Percentiles rank a stretch among this genome's conserved stretches.
Conservation (phyloP, 1,140 invertebrate genomes). For the Atta cephalotes region DNA sequence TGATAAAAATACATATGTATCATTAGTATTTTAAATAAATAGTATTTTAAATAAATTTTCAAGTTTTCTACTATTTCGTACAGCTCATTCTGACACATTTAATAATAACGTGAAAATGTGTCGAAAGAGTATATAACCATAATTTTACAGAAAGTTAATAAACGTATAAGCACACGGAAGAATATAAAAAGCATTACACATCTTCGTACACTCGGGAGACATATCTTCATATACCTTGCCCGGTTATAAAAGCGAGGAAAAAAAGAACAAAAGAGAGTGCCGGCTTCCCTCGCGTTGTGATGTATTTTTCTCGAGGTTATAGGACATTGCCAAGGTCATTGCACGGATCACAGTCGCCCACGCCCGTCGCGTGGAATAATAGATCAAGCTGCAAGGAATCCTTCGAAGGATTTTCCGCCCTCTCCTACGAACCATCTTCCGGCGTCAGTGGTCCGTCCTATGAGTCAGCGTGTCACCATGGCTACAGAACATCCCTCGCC, state of each 20-base stretch:
- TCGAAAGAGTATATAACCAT: neutral
- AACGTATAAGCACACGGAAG: neutral
- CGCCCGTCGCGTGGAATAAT: conserved; percentile 53
- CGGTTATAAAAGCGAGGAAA: conserved; percentile 12
- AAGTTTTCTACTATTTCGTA: neutral
- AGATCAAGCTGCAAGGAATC: conserved; percentile 43
- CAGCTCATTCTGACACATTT: neutral
- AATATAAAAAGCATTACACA: conserved; percentile 22
- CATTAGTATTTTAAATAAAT: neutral
- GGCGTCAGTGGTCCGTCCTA: conserved; percentile 32
- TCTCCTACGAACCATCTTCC: conserved; percentile 39
- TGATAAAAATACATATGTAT: neutral
- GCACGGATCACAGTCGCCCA: conserved; percentile 59
- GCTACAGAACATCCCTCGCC: conserved; percentile 67
- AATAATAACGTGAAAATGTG: neutral
- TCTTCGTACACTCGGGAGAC: neutral
- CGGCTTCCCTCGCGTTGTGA: neutral
- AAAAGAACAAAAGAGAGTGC: conserved; percentile 9
- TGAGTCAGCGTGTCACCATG: conserved; percentile 75
- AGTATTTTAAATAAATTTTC: neutral
- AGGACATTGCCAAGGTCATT: conserved; percentile 59
- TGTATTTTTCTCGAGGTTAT: conserved; percentile 45
- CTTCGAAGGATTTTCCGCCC: conserved; percentile 55
- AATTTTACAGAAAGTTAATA: conserved; percentile 25
- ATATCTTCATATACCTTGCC: too few relatives aligned